Evolutionary conservation across 2,888 invertebrate genomes (phyloP).

Genomic region (Netelia melanura): DNA sequence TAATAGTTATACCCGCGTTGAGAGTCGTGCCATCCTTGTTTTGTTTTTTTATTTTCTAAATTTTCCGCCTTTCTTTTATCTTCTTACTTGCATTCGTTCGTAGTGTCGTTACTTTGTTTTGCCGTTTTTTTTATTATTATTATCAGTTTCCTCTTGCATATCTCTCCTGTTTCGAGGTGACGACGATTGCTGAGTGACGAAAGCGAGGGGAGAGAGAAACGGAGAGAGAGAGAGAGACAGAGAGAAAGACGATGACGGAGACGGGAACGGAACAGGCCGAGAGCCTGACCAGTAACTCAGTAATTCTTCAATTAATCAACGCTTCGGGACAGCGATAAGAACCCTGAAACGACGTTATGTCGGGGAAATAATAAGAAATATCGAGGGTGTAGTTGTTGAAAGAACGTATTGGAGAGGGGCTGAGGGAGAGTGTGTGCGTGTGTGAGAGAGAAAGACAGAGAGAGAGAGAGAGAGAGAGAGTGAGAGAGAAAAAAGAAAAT

Average conservation of each 20-base stretch:
- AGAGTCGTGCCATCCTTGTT: slow-evolving; percentile 10
- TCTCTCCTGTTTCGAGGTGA: not conserved
- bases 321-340: slow-evolving; percentile 47
- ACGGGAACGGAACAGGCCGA: slow-evolving; percentile 18
- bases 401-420: not conserved
- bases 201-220: not conserved
- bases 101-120: not conserved
- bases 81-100: not conserved
- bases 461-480: not conserved
- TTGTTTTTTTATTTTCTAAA: slow-evolving; percentile 1
- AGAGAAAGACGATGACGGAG: slow-evolving; percentile 37
- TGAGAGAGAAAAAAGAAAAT: not conserved
- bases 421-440: not conserved
- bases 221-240: slow-evolving; percentile 1
- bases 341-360: slow-evolving; percentile 18
- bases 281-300: slow-evolving; percentile 57
- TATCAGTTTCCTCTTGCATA: not conserved
- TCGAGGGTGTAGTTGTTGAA: slow-evolving; percentile 25
- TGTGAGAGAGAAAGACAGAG: slow-evolving; percentile 19
- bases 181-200: slow-evolving; percentile 22
- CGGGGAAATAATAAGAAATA: slow-evolving; percentile 38
- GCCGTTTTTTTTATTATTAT: not conserved
- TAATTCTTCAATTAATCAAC: slow-evolving; percentile 67
- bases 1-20: slow-evolving; percentile 42
- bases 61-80: slow-evolving; percentile 8